Evolutionary conservation across 2,797 vertebrate species (phyloP).

Genomic region (Myotis pilosus): DNA sequence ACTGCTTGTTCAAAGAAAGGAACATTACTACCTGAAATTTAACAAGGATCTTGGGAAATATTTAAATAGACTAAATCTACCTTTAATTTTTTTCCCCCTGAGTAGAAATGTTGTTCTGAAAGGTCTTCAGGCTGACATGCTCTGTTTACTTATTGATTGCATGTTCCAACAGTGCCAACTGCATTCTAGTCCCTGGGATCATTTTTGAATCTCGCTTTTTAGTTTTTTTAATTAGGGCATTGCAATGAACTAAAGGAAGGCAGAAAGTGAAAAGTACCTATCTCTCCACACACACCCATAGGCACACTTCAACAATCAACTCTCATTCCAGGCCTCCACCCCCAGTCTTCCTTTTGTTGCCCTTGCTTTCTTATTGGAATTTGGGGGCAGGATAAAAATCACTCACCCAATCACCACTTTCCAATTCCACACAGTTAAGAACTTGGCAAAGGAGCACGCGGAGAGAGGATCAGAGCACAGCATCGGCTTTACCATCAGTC

Average conservation of each 20-base stretch:
- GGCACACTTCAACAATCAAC: not conserved
- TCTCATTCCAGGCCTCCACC: too few relatives aligned
- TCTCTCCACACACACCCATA: not conserved
- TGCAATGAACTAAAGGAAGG: constrained; percentile 21
- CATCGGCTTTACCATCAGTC: not conserved
- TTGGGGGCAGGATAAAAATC: not conserved
- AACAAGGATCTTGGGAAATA: constrained; percentile 52
- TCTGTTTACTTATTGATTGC: constrained; percentile 59
- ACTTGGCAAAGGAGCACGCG: not conserved
- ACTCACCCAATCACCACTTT: not conserved
- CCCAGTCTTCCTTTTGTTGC: not conserved
- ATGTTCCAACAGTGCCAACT: not conserved
- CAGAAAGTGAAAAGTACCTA: not conserved
- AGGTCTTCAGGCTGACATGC: constrained; percentile 48
- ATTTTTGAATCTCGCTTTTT: not conserved
- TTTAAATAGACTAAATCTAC: constrained; percentile 52
- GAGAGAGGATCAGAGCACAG: not conserved
- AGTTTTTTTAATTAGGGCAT: constrained; percentile 27
- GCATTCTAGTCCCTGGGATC: not conserved
- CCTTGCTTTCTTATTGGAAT: not conserved
- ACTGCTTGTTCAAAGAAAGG: constrained; percentile 44
- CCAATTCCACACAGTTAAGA: not conserved
- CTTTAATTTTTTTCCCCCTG: not conserved
- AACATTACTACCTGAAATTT: constrained; percentile 12
- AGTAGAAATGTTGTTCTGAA: constrained; percentile 41